These are phyloP conservation scores for Rhinophrynus dorsalis DNA, from an alignment of 2,797 vertebrate genomes.

Conservation along the genomic window DNA sequence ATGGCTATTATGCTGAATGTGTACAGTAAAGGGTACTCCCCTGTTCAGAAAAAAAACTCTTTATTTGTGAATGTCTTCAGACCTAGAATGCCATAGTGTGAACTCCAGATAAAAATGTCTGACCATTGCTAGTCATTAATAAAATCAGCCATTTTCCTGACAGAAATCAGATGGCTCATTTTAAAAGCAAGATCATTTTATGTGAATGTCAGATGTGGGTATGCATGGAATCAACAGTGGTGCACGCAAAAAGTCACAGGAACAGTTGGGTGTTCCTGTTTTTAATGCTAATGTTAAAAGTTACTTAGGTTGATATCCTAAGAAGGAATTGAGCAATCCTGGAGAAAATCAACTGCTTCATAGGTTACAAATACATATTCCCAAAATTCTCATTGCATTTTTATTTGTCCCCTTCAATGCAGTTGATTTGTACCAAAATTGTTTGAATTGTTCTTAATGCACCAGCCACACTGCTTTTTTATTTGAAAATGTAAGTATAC, in stretches of 20 bases:
- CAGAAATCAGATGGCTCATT: neutral
- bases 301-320: no score
- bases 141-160: constrained; percentile 31
- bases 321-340: no score
- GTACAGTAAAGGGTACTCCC: neutral
- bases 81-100: neutral
- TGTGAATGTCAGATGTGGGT: neutral
- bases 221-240: constrained; percentile 2
- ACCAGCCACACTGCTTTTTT: no score
- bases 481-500: no score
- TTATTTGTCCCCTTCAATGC: no score
- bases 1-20: neutral
- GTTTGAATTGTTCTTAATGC: no score
- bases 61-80: constrained; percentile 28
- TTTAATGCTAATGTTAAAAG: no score
- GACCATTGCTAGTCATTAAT: constrained; percentile 47
- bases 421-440: no score
- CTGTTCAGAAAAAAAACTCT: neutral
- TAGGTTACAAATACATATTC: no score
- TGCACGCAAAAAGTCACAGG: neutral
- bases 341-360: no score
- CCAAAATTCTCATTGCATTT: no score
- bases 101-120: constrained; percentile 68
- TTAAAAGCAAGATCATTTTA: neutral
- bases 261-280: no score